phyloP scores from a whole-genome alignment of 2,888 invertebrate species.

The Dusona sp. region DNA sequence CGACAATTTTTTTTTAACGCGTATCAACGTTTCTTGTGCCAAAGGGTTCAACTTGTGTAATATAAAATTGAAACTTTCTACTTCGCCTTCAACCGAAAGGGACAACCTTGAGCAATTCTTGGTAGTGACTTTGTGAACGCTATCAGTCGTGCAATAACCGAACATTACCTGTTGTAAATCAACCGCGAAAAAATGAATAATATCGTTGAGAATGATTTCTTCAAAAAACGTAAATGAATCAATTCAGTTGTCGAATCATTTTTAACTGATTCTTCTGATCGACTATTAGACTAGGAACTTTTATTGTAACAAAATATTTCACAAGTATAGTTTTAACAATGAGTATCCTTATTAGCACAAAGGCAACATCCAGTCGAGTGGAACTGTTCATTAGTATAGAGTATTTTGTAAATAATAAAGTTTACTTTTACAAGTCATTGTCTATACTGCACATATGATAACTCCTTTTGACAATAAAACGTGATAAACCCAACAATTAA shows the following conservation, averaged over 20 bases:
- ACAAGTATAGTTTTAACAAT: too few species aligned
- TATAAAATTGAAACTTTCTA: not conserved
- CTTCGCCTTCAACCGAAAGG: not conserved
- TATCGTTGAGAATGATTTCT: not conserved
- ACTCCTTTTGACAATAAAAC: too few species aligned
- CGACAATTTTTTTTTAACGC: not conserved
- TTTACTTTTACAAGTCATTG: too few species aligned
- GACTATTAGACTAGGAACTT: too few species aligned
- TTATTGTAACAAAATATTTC: too few species aligned
- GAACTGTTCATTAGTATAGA: too few species aligned
- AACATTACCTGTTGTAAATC: not conserved
- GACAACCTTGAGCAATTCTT: not conserved
- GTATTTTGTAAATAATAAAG: too few species aligned
- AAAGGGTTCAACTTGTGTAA: not conserved
- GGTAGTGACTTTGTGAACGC: not conserved
- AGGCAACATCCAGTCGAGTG: too few species aligned
- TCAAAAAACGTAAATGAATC: not conserved
- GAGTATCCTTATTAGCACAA: too few species aligned
- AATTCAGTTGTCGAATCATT: not conserved
- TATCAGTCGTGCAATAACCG: not conserved
- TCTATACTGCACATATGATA: too few species aligned
- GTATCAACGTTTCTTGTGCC: not conserved
- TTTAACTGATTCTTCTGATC: not conserved
- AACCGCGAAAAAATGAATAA: not conserved
- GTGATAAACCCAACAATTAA: too few species aligned